These are phyloP conservation scores for Tetragnatha montana DNA, from an alignment of 2,888 invertebrate species.

Conservation along the genomic window DNA sequence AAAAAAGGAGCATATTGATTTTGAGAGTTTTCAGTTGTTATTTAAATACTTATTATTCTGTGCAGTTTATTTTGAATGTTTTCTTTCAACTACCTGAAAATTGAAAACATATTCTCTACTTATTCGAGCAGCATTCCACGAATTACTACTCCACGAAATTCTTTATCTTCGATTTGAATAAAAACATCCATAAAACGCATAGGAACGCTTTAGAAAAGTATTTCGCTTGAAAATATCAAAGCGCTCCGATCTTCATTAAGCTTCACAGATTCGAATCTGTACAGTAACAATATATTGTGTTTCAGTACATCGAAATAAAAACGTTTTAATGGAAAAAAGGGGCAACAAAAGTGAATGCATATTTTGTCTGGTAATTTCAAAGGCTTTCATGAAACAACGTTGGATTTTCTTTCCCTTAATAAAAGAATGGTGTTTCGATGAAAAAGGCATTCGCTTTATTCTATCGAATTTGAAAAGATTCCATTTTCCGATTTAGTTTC, in stretches of 20 bases:
- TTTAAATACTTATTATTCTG: no score
- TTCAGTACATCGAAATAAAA: not conserved
- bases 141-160: not conserved
- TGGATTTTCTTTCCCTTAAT: conserved; percentile 2
- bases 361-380: conserved; percentile 21
- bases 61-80: not conserved
- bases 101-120: not conserved
- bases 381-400: conserved; percentile 11
- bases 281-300: not conserved
- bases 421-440: not conserved
- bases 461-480: conserved; percentile 50
- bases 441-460: conserved; percentile 41
- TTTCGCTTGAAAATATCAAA: not conserved
- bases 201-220: not conserved
- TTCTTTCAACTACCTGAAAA: not conserved
- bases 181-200: not conserved
- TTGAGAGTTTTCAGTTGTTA: no score
- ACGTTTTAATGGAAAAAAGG: not conserved
- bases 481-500: conserved; percentile 55
- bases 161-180: not conserved
- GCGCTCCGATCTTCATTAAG: not conserved
- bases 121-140: not conserved
- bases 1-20: no score
- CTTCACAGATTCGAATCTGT: not conserved
- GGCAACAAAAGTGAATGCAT: not conserved